Evolutionary conservation across 2,797 vertebrate genomes (phyloP), one percentile per base, ranked within the genome.

Genomic region (Podarcis siculus): DNA sequence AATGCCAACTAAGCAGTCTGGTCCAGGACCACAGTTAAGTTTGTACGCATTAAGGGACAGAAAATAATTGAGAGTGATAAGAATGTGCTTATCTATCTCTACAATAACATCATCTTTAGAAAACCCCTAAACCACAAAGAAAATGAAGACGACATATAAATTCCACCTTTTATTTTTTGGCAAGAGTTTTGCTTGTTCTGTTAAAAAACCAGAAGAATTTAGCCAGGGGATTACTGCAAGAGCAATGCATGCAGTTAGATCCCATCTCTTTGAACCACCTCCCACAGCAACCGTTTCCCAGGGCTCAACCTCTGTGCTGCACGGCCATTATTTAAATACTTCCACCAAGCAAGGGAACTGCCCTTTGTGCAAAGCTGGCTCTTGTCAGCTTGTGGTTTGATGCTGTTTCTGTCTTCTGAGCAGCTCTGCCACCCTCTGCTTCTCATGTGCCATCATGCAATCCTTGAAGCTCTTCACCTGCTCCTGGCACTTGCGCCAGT

Each of bases 401-500:
- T 5, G 83, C 2, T 86, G 82, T 2, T 45, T 23, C 30, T 83
- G 89, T 12, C 71, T 91, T 86, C 87, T 97, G 42, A 73, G 92
- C 6, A 96, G 94, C n/a, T 98, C 97, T 79, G 97, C 92, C 49
- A 93, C 95, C 0, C 89, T 95, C 19, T 91, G 87, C 0, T 93
- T 96, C 92, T 98, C 98, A 87, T 96, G 97, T 42, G 92, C 94
- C 49, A 90, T 96, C 98, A 99, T 99, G 92, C 98, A 99, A 77
- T 98, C 95, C 77, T 97, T 98, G 76, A 99, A 99, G 1, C 96
- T 97, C 90, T 97, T 96, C 61, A 99, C 97, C 79, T 98, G 96
- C 0, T 23, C 25, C 95, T 98, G 98, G 96, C 98, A 99, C 42
- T 82, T 94, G 30, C 99, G 91, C 99, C 99, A 99, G 96, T 99